Base-by-base conservation (phyloP, 1,140 invertebrate genomes). In the Drosophila saltans region DNA sequence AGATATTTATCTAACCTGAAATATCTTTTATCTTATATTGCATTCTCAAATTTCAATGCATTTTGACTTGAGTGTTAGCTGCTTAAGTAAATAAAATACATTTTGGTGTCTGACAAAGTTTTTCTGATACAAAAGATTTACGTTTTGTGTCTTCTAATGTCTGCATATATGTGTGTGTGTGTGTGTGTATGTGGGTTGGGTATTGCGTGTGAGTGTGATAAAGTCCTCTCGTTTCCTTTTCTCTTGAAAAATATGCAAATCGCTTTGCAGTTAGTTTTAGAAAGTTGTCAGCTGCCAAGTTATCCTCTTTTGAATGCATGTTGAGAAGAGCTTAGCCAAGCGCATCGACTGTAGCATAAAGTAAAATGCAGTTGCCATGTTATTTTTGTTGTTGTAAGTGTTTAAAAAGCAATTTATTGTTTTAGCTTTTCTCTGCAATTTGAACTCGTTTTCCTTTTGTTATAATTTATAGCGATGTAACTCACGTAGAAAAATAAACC, bases 391-490 rank as follows among this genome's bases (percentile, higher is more conserved):
- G 72, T 66, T 76, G 73, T 66, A 77, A 88, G 83, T 88, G 83
- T 89, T 89, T 89, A 89, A 78, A 88, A 88, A 83, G 83, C 83
- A 83, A 88, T 88, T 88, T 89, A 89, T 89, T 88, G 84, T 82
- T 89, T 48, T 75, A 77, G 71, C 40, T 52, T 58, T 36, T 16
- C 33, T 21, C 28, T 8, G 21, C 8, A 26, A 55, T 16, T 39
- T 39, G 36, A 59, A 40, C 30, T 10, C 7, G 33, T 55, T 55
- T 26, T 9, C 8, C 7, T 55, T 26, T 10, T 55, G 21, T 3
- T 6, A 36, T 36, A 7, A 36, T 36, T 36, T 36, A 36, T 30
- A 3, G 2, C 28, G 28, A 30, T 30, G 4, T 30, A 2, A 3
- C 28, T 3, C 4, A 30, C 4, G 4, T 30, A 3, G 16, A 16